Percentiles rank a stretch among this genome's conserved stretches.
Evolutionary conservation across 2,888 invertebrate species (phyloP).

Genomic region (Geotrupes spiniger): DNA sequence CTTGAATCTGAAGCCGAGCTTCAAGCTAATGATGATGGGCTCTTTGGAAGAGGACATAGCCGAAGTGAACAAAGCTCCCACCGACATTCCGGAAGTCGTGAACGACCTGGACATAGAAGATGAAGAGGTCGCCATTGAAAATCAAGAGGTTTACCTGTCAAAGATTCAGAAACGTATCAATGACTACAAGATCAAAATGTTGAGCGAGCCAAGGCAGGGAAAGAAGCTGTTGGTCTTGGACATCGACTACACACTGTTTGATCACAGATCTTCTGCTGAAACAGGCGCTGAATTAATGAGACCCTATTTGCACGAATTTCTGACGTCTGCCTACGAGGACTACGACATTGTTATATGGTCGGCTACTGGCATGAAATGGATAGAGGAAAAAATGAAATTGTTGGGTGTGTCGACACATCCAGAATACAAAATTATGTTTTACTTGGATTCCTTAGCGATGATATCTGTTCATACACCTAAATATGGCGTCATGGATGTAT

Average conservation of each 20-base stretch:
- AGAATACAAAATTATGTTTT: constrained; percentile 89
- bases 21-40: constrained; percentile 97
- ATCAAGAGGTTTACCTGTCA: constrained; percentile 67
- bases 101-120: constrained; percentile 92
- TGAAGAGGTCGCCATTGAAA: constrained; percentile 71
- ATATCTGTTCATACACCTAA: constrained; percentile 89
- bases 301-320: constrained; percentile 92
- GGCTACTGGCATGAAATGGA: constrained; percentile 98
- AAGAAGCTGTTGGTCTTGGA: constrained; percentile 92
- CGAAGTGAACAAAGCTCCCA: constrained; percentile 76
- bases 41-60: constrained; percentile 90
- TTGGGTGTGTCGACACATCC: constrained; percentile 80
- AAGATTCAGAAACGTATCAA: constrained; percentile 81
- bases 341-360: constrained; percentile 99
- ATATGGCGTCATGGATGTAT: constrained; percentile 87
- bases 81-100: constrained; percentile 79
- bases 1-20: constrained; percentile 78
- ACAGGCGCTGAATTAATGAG: constrained; percentile 85
- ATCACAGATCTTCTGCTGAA: constrained; percentile 91
- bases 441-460: constrained; percentile 91
- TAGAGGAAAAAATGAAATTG: constrained; percentile 93
- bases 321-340: constrained; percentile 79
- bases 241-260: constrained; percentile 95
- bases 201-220: constrained; percentile 78
- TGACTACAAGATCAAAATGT: constrained; percentile 76